Percentiles rank a stretch among this genome's conserved stretches.
Conservation (phyloP, 2,113 vertebrate genomes). For the Cinclus cinclus region DNA sequence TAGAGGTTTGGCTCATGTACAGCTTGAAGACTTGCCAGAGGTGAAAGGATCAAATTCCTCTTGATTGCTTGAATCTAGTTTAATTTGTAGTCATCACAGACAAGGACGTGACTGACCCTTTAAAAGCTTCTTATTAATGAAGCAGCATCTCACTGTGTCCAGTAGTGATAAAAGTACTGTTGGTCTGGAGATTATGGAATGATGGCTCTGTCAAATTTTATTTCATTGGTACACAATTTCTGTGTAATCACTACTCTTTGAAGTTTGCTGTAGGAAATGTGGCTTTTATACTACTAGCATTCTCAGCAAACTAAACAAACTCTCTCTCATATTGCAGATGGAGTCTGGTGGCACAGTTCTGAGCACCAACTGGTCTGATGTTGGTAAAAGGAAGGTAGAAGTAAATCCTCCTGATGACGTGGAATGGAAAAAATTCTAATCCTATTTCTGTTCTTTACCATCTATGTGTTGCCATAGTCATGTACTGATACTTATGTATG, state of each 20-base stretch:
- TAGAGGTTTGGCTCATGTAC: background rate
- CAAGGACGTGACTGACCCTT: background rate
- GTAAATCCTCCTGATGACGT: conserved; percentile 93
- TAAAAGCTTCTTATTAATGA: background rate
- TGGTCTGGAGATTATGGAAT: background rate
- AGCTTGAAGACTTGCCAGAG: background rate
- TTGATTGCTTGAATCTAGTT: background rate
- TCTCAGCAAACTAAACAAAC: conserved; percentile 12
- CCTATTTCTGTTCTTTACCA: conserved; percentile 42
- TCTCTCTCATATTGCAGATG: conserved; percentile 83
- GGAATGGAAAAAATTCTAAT: conserved; percentile 91
- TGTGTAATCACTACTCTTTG: background rate
- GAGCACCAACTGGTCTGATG: conserved; percentile 98
- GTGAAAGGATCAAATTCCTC: background rate
- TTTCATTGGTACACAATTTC: background rate
- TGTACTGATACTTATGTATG: conserved; percentile 66
- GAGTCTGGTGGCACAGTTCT: conserved; percentile 98
- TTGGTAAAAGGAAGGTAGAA: conserved; percentile 92
- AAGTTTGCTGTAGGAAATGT: background rate
- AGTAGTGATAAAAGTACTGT: background rate
- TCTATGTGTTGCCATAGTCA: conserved; percentile 60
- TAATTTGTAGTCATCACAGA: background rate
- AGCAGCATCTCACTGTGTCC: background rate
- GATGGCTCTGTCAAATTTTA: background rate
- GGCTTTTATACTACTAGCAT: background rate